Percentiles rank a stretch among this genome's conserved stretches.
Conservation (phyloP, 2,113 vertebrate species). For the Charadrius vociferus region DNA sequence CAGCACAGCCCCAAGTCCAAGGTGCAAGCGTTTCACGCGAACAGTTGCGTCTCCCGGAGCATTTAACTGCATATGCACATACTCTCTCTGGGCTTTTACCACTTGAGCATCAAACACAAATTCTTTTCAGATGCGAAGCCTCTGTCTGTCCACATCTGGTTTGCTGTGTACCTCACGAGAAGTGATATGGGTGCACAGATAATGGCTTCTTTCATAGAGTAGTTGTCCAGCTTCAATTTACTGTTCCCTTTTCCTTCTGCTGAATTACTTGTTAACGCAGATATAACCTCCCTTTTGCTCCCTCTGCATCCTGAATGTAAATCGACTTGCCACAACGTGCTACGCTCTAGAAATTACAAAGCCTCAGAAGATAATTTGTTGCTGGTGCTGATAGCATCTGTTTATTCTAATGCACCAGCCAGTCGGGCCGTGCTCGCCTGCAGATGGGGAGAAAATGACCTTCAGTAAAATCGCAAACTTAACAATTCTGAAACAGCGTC, state of each 20-base stretch:
- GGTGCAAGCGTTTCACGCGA: neutral
- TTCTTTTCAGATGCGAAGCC: neutral
- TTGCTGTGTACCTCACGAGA: neutral
- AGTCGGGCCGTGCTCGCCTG: neutral
- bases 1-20: neutral
- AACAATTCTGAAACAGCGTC: neutral
- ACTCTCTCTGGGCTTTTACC: neutral
- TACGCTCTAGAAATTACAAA: conserved; percentile 37
- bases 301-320: neutral
- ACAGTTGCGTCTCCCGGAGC: neutral
- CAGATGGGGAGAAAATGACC: conserved; percentile 17
- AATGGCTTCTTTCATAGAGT: neutral
- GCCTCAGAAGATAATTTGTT: conserved; percentile 58
- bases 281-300: neutral
- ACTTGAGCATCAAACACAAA: neutral
- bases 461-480: neutral
- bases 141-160: neutral
- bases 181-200: neutral
- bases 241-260: neutral
- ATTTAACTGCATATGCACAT: neutral
- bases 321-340: conserved; percentile 50
- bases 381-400: conserved; percentile 49
- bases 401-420: conserved; percentile 23
- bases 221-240: neutral
- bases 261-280: neutral